Evolutionary conservation across 1,140 invertebrate species (phyloP), one percentile per base, ranked within the genome.

Genomic region (Coenobita brevimanus): DNA sequence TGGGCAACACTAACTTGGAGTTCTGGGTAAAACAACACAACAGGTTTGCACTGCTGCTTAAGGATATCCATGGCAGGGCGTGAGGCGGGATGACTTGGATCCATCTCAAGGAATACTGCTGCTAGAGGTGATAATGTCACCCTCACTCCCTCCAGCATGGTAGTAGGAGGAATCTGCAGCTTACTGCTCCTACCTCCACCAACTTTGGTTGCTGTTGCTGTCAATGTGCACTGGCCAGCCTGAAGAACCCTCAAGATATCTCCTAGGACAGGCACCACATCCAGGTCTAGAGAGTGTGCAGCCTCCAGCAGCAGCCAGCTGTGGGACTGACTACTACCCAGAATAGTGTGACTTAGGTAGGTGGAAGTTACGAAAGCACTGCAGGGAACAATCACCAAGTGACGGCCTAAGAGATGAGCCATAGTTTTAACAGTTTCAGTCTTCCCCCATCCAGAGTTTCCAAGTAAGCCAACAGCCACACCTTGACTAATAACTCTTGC

Each of bases 201-300:
- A 27, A 30, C 46, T 24, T 83, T 57, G 27, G 24, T 64, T 24
- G 62, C 50, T 43, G 33, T 43, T 36, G 50, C 82, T 76, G 89
- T 27, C 15, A 57, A 46, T 64, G 36, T 27, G 27, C 62, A 60
- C 21, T 87, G 85, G 8, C 43, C 64, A 0, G 33, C 67, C 73
- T 87, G 81, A 27, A 89, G 4, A 27, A 79, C 36, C 33, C 62
- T 67, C 17, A 89, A 41, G 83, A 89, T 87, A 50, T 89, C 89
- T 10, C 79, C 43, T n/a, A 89, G 33, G 57, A 78, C 62, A 2
- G 85, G 82, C 46, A 64, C 43, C 8, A 85, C 84, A 50, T 73
- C 64, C 17, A 73, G 78, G 36, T 89, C 60, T 21, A 87, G 64
- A 38, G 33, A 24, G 10, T 87, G 83, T 0, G 75, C 83, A 15